Base-by-base conservation (phyloP, 2,797 vertebrate species). In the Nyctibius grandis region DNA sequence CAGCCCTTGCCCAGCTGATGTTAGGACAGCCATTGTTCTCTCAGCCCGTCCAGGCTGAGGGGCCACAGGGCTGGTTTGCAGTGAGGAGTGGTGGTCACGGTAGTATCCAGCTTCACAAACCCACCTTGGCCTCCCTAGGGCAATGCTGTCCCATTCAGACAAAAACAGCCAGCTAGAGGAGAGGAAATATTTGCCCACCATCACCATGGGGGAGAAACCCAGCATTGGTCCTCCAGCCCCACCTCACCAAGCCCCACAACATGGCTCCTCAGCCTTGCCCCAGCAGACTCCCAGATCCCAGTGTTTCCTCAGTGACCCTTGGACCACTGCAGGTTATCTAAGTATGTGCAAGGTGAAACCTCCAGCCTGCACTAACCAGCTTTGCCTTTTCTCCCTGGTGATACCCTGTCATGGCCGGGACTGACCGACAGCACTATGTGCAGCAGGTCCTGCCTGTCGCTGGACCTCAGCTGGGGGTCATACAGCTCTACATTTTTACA, bases 401-500 rank as follows among this genome's bases (percentile, higher is more conserved):
- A 56, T 16, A 6, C 2, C 23, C 29, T 36, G 42, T 34, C 34
- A 4, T 28, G 74, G 23, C 5, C 48, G 51, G 47, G 29, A 48
- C 26, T n/a, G 81, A 44, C 14, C 0, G 0, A 34, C 38, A 48
- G 60, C 36, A 29, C 18, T 8, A 29, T 56, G 25, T 29, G 61
- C 25, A 15, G 48, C 31, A 15, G 0, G 0, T n/a, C 60, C 47
- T 47, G 53, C 42, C 57, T 38, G 23, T 15, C 12, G 3, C 45
- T 38, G 70, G n/a, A 45, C 73, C 44, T 59, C 70, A 47, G 48
- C 36, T 18, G 42, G 23, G 8, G 28, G 23, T 36, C 23, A 50
- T 4, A 19, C 31, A 64, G 45, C 44, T 89, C 19, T 29, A 34
- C 9, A 15, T 36, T 74, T 77, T 75, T 64, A 64, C n/a, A 38